Evolutionary conservation across 2,797 vertebrate species (phyloP), one percentile per base, ranked within the genome.

Genomic region (Tokudaia tokunoshimensis): DNA sequence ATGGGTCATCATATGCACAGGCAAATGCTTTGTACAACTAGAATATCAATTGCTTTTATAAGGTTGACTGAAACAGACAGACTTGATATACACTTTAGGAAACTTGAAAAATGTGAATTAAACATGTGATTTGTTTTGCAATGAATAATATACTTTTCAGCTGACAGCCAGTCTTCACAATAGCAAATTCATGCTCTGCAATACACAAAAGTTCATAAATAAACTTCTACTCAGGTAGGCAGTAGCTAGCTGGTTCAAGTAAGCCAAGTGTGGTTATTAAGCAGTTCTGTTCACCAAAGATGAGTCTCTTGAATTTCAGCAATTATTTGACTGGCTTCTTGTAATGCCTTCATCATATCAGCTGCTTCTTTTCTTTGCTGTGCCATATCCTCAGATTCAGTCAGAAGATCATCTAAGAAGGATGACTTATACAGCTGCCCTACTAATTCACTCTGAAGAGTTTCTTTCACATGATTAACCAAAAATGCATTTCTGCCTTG

Each of bases 401-500:
- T 99, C 92, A 99, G 99, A 95, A 99, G 99, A 97, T 99, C 99
- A 31, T 99, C 99, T 98, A 99, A 97, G 97, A 99, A 98, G 79
- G 98, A 98, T 0, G 99, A 98, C 97, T 99, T 99, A 92, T 99
- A 99, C 70, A 99, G 98, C 98, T 99, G 99, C 61, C 99, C 99
- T 83, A 99, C 99, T 97, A 99, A 98, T 98, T 99, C 99, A 86
- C 99, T 99, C 99, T 99, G 99, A 95, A 99, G 99, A 97, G 99
- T 99, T 97, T 99, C 99, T 97, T 99, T 99, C 98, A 99, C 99
- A 0, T 99, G 99, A 98, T 99, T 99, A 96, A 99, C 99, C 98
- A 99, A 98, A 99, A 99, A 98, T 99, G 99, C 99, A 99, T 99
- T 97, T 99, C 99, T 11, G 99, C 99, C 98, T 99, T 99, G 83